Evolutionary conservation across 2,797 vertebrate genomes (phyloP).

Genomic region (Sebastes steindachneri): DNA sequence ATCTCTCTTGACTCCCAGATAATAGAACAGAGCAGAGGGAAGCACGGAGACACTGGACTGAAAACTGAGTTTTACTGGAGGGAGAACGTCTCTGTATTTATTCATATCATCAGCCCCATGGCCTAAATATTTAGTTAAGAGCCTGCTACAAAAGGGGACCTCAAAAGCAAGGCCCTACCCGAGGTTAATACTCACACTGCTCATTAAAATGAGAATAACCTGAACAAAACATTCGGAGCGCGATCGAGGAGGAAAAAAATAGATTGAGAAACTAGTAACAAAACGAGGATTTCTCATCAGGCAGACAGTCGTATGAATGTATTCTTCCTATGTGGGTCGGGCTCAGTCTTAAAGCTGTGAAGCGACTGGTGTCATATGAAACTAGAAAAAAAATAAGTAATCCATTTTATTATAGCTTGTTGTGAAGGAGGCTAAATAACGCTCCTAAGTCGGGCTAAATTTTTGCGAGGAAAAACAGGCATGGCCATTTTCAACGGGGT

Average conservation of each 20-base stretch:
- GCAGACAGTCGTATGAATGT: background rate
- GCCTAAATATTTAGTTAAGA: slow-evolving; percentile 63
- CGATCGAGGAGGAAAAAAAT: background rate
- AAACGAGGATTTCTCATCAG: background rate
- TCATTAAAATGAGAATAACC: slow-evolving; percentile 48
- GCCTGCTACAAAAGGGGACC: slow-evolving; percentile 41
- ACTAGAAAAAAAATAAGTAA: too few species aligned
- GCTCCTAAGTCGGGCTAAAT: too few species aligned
- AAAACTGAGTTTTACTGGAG: slow-evolving; percentile 32
- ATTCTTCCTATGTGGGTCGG: background rate
- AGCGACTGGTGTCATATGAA: too few species aligned
- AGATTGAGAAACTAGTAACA: background rate
- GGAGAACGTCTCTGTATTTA: slow-evolving; percentile 43
- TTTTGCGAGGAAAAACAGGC: too few species aligned
- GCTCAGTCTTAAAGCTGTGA: too few species aligned
- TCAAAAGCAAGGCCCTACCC: slow-evolving; percentile 30
- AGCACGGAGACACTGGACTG: background rate
- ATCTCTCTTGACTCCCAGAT: slow-evolving; percentile 26
- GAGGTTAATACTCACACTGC: background rate
- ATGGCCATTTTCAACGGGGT: too few species aligned
- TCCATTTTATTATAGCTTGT: too few species aligned
- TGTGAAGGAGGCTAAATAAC: too few species aligned
- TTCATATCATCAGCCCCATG: slow-evolving; percentile 48
- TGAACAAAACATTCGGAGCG: slow-evolving; percentile 8
- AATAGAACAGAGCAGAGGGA: slow-evolving; percentile 17